phyloP scores from a whole-genome alignment of 2,797 vertebrate genomes.

The Squalus acanthias region DNA sequence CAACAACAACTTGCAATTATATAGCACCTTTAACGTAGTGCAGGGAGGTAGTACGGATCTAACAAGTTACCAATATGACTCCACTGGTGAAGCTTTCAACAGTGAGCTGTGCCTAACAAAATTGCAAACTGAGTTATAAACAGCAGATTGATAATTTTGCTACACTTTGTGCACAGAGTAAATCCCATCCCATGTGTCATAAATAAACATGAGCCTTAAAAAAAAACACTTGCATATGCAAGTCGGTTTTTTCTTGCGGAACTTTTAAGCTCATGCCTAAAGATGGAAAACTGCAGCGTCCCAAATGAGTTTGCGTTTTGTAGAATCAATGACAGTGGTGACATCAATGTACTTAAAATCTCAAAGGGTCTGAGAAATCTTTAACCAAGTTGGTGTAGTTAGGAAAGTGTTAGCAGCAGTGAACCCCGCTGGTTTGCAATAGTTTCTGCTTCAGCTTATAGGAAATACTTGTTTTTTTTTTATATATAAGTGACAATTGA shows the following conservation, averaged over 20 bases:
- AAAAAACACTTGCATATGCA: neutral
- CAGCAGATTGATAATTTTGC: neutral
- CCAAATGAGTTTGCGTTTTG: neutral
- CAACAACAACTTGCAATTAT: no score
- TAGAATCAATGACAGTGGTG: neutral
- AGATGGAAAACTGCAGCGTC: neutral
- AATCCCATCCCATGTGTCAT: neutral
- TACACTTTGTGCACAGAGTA: neutral
- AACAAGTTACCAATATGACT: neutral
- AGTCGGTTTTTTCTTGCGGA: neutral
- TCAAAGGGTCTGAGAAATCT: neutral
- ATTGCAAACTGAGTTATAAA: neutral
- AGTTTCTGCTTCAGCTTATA: no score
- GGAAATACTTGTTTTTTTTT: no score
- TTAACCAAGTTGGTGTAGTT: neutral
- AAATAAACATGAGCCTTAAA: neutral
- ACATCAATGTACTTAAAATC: neutral
- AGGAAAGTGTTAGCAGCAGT: neutral
- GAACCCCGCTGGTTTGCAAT: neutral
- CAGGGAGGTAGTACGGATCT: neutral
- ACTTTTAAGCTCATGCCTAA: neutral
- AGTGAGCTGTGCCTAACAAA: neutral
- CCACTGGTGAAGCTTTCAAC: neutral
- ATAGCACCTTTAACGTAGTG: no score
- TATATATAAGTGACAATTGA: no score